Evolutionary conservation across 2,888 invertebrate species (phyloP).

Genomic region (Eudemis profundana): DNA sequence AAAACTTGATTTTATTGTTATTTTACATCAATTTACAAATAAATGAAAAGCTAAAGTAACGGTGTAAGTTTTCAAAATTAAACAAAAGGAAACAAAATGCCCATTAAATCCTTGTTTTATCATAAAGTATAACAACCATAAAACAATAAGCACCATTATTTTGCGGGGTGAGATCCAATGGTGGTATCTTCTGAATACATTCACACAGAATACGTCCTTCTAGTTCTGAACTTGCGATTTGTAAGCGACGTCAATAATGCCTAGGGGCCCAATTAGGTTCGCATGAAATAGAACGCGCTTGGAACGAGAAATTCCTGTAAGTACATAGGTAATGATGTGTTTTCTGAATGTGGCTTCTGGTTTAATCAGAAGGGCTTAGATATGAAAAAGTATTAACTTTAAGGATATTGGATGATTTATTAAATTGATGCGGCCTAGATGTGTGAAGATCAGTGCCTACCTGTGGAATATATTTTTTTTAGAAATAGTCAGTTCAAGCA

Average conservation of each 20-base stretch:
- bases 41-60: too few relatives aligned
- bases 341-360: not conserved
- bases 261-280: slow-evolving; percentile 39
- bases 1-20: too few relatives aligned
- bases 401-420: too few relatives aligned
- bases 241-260: slow-evolving; percentile 21
- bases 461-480: too few relatives aligned
- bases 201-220: not conserved
- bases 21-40: too few relatives aligned
- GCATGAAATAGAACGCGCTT: slow-evolving; percentile 26
- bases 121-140: not conserved
- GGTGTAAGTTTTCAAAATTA: too few relatives aligned
- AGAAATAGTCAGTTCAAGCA: too few relatives aligned
- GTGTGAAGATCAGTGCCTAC: too few relatives aligned
- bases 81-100: not conserved
- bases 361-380: not conserved
- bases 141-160: not conserved
- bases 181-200: not conserved
- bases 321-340: slow-evolving; percentile 9
- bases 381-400: too few relatives aligned
- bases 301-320: slow-evolving; percentile 9
- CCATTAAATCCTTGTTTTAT: not conserved
- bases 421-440: too few relatives aligned
- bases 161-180: not conserved
- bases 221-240: slow-evolving; percentile 7